phyloP scores from a whole-genome alignment of 1,140 invertebrate species.

The Notospermus geniculatus region DNA sequence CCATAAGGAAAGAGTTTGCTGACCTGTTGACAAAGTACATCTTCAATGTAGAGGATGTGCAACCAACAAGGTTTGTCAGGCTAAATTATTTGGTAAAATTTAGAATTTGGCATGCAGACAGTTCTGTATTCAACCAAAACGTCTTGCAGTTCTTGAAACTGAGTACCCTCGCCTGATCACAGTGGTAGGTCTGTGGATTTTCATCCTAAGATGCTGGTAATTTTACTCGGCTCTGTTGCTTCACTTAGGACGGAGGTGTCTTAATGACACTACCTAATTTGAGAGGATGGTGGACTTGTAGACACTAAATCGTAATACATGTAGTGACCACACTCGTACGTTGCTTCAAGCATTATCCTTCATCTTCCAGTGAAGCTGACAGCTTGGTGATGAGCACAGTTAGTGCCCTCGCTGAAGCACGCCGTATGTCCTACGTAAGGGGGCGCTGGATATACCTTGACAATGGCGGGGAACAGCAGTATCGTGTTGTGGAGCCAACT shows the following conservation, averaged over 20 bases:
- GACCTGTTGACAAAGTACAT: conserved; percentile 72
- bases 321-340: no score
- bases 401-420: conserved; percentile 72
- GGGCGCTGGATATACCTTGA: conserved; percentile 69
- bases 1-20: conserved; percentile 61
- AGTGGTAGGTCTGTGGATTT: no score
- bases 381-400: conserved; percentile 59
- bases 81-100: neutral
- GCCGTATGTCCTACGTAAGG: conserved; percentile 70
- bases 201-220: no score
- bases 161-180: no score
- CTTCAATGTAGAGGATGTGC: conserved; percentile 69
- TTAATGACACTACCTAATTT: no score
- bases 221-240: no score
- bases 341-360: no score
- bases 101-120: neutral
- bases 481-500: conserved; percentile 72
- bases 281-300: no score
- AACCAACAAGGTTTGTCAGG: conserved; percentile 46
- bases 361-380: conserved; percentile 59
- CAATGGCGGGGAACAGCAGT: conserved; percentile 66
- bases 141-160: conserved; percentile 1
- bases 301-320: no score
- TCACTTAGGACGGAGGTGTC: no score
- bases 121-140: neutral